Evolutionary conservation across 2,888 invertebrate species (phyloP).

Genomic region (Agapostemon virescens): DNA sequence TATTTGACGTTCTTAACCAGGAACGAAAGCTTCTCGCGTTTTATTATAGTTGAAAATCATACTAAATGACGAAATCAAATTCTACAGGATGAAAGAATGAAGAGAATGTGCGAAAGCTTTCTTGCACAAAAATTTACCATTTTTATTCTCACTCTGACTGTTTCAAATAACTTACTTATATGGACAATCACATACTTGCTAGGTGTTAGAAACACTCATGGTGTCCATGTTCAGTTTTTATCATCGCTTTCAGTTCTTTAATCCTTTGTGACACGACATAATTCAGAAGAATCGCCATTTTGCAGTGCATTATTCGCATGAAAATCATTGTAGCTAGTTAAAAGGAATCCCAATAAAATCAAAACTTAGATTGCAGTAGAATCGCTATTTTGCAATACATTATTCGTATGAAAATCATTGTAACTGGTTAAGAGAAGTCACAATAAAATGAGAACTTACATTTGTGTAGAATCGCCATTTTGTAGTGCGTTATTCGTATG

Average conservation of each 20-base stretch:
- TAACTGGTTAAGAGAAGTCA: too few relatives aligned
- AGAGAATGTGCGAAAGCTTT: neutral
- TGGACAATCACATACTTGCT: neutral
- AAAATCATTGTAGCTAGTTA: neutral
- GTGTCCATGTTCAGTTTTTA: neutral
- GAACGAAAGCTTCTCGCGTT: neutral
- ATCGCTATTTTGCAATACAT: too few relatives aligned
- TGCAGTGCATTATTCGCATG: neutral
- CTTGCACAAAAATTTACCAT: neutral
- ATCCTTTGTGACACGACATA: neutral
- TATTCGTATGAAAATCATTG: too few relatives aligned
- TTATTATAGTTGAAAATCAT: neutral
- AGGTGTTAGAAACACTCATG: neutral
- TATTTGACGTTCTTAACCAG: neutral
- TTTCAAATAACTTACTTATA: neutral
- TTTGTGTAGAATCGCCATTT: too few relatives aligned
- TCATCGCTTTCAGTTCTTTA: neutral
- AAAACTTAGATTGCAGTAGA: neutral
- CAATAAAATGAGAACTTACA: too few relatives aligned
- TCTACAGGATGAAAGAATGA: neutral
- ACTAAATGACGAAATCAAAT: neutral
- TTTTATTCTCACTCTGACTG: neutral
- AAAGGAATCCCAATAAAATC: neutral
- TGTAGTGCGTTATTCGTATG: too few relatives aligned
- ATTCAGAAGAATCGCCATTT: neutral